Base-by-base conservation (phyloP, 1,140 invertebrate species). In the Phthorimaea operculella region DNA sequence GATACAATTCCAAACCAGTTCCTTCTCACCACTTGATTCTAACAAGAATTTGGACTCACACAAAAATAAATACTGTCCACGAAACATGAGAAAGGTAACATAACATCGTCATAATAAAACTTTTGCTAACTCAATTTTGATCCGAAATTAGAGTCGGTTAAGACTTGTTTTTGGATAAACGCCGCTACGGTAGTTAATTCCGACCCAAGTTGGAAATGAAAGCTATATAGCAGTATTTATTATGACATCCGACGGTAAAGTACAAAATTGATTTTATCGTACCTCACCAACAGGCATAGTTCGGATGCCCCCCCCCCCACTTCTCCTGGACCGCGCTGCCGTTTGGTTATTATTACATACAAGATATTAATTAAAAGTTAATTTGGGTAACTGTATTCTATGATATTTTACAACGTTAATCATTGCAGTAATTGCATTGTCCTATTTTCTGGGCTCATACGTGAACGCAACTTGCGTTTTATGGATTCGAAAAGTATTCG, bases 51-150 rank as follows among this genome's bases (percentile, higher is more conserved):
- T 79, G 65, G 76, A 76, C 74, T 79, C 74, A 70, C 72, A 77
- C 79, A 76, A 81, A 81, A 82, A 84, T 84, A 82, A 84, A 84
- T 82, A 83, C 72, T 78, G 76, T 79, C 78, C 78, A 79, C 70
- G 79, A 73, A 82, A 80, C 73, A 76, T 65, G 76, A 81, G 78
- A 80, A 81, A 76, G 75, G 75, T 74, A 73, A 72, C 64, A 74
- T 74, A 73, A 72, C 64, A 62, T 68, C 64, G 62, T 66, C 57
- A 63, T 66, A 67, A 66, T 70, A 63, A 68, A 65, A 66, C 60
- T 49, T 63, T 60, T 61, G 62, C 61, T 64, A 61, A 63, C 60
- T 59, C 58, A 64, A 72, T 68, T 72, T 72, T 78, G 48, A 66
- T 61, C 63, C 57, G 53, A 76, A 72, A 66, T 58, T 57, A 52